phyloP scores from a whole-genome alignment of 2,888 invertebrate genomes.

The Phortica magna region DNA sequence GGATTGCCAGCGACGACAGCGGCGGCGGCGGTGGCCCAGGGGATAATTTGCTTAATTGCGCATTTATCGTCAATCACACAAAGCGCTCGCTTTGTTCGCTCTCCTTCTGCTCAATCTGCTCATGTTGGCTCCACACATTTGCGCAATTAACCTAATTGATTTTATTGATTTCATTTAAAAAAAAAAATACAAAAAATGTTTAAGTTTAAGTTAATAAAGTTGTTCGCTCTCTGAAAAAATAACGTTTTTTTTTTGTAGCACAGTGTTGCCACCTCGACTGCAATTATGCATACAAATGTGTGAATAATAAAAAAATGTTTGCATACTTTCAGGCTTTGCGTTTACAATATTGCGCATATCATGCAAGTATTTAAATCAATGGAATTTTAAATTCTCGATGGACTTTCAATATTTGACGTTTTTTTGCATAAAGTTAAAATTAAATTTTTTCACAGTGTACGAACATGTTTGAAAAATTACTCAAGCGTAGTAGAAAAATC shows the following conservation, averaged over 20 bases:
- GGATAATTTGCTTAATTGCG: conserved; percentile 67
- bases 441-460: too few species aligned
- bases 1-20: conserved; percentile 31
- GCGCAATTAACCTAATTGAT: conserved; percentile 64
- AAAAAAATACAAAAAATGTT: conserved; percentile 23
- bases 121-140: conserved; percentile 46
- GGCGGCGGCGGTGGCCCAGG: conserved; percentile 42
- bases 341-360: background rate
- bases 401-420: too few species aligned
- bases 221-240: background rate
- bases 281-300: too few species aligned
- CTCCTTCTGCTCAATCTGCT: background rate
- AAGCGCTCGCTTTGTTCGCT: conserved; percentile 1
- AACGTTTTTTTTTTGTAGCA: background rate
- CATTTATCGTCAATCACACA: conserved; percentile 62
- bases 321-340: background rate
- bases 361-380: background rate
- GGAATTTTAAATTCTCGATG: background rate
- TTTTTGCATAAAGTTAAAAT: too few species aligned
- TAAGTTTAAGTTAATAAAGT: background rate
- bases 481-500: too few species aligned
- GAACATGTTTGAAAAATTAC: too few species aligned
- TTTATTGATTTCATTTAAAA: conserved; percentile 59
- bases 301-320: background rate
- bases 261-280: background rate